Evolutionary conservation across 2,113 vertebrate species (phyloP).

Genomic region (Daboia siamensis): DNA sequence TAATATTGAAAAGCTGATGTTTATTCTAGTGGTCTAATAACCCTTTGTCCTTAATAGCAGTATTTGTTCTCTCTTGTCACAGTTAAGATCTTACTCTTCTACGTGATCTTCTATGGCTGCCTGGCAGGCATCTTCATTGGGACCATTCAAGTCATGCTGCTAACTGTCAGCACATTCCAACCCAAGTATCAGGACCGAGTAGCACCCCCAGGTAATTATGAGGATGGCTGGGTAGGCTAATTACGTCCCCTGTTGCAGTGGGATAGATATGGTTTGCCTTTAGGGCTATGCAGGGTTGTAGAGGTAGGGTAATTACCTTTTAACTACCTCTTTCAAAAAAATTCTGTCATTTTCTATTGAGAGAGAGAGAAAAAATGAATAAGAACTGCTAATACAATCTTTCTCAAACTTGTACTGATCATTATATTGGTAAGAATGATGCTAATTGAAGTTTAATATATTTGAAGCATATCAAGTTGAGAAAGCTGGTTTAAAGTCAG

Average conservation of each 20-base stretch:
- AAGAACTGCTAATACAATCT: not conserved
- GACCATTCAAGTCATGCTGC: conserved; percentile 94
- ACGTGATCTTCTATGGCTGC: conserved; percentile 95
- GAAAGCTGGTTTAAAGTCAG: not conserved
- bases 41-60: conserved; percentile 2
- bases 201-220: conserved; percentile 90
- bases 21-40: not conserved
- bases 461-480: not conserved
- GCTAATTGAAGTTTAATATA: not conserved
- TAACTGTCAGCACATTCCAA: conserved; percentile 89
- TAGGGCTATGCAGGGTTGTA: not conserved
- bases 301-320: not conserved
- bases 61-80: conserved; percentile 52
- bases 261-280: not conserved
- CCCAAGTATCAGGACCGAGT: conserved; percentile 98
- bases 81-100: conserved; percentile 98
- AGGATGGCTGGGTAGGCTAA: not conserved
- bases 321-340: not conserved
- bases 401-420: not conserved
- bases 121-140: conserved; percentile 97
- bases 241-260: too few species aligned
- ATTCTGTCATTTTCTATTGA: not conserved
- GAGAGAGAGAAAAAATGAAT: not conserved
- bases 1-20: not conserved
- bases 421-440: not conserved